Evolutionary conservation across 1,140 invertebrate species (phyloP).

Genomic region (Popillia japonica): DNA sequence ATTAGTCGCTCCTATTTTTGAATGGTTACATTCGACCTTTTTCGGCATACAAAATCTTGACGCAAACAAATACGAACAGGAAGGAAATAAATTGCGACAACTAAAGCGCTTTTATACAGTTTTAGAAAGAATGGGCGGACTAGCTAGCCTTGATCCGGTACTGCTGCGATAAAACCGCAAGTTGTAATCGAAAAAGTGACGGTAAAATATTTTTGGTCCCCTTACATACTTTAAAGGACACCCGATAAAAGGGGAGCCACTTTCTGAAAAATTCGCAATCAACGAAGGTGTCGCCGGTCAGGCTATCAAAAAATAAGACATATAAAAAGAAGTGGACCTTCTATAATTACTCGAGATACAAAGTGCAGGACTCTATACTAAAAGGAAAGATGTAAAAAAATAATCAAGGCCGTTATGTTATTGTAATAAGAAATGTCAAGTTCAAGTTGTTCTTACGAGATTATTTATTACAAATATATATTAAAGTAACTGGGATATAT

Average conservation of each 20-base stretch:
- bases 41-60: too few species aligned
- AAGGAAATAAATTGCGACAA: background rate
- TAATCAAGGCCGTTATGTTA: background rate
- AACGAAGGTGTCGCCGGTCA: background rate
- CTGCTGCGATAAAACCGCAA: background rate
- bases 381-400: constrained; percentile 7
- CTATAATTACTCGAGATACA: background rate
- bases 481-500: too few species aligned
- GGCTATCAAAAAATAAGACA: background rate
- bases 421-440: constrained; percentile 5
- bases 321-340: constrained; percentile 1
- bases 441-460: background rate
- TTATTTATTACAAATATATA: background rate
- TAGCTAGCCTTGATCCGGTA: background rate
- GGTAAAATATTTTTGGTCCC: background rate
- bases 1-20: too few species aligned
- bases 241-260: background rate
- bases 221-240: background rate
- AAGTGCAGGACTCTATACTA: too few species aligned
- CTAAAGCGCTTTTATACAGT: too few species aligned
- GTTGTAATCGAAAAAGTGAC: background rate
- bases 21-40: background rate
- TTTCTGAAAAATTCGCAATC: background rate
- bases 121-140: background rate
- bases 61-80: too few species aligned